Base-by-base conservation (phyloP, 2,113 vertebrate species). In the Colaptes auratus region DNA sequence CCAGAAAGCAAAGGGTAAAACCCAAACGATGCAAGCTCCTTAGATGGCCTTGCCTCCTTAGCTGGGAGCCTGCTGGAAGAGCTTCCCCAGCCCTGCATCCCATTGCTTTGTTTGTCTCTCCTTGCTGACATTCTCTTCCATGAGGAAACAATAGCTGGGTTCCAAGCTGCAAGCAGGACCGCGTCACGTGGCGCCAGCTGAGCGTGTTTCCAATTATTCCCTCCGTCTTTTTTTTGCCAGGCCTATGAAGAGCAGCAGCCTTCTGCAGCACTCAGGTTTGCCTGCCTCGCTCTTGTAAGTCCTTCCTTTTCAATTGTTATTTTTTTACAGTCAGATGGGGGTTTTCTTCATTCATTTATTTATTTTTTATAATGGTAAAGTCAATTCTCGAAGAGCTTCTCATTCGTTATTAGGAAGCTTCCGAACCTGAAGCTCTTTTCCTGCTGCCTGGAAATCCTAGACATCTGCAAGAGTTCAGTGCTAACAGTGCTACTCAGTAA, bases 121-220 rank as follows among this genome's bases (percentile, higher is more conserved):
- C 86, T 92, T 44, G 73, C 91, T 90, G 95, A 89, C 96, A 85
- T 95, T 93, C 86, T 95, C 90, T 86, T 95, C 88, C 96, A 84
- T 93, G 90, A 91, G 93, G 95, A 92, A 96, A 96, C 88, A 89
- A 90, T 92, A 89, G 94, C 95, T 87, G 88, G 30, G 89, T 95
- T 94, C 94, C 94, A 89, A 83, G 75, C 96, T 96, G 92, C 96
- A 91, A 92, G 94, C 91, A 90, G 82, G 96, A 95, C 93, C 3
- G 11, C 92, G 89, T 94, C 97, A 93, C 74, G 95, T 97, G 97
- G 85, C 86, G 50, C 36, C 63, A 17, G 2, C 10, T 86, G 59
- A 88, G 96, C 94, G 94, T 97, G 97, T 97, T 98, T 98, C 93
- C 97, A 98, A 96, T 98, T 97, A 97, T 83, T 95, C 82, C 91